Evolutionary conservation across 2,797 vertebrate species (phyloP), one percentile per base, ranked within the genome.

Genomic region (Acipenser oxyrinchus): DNA sequence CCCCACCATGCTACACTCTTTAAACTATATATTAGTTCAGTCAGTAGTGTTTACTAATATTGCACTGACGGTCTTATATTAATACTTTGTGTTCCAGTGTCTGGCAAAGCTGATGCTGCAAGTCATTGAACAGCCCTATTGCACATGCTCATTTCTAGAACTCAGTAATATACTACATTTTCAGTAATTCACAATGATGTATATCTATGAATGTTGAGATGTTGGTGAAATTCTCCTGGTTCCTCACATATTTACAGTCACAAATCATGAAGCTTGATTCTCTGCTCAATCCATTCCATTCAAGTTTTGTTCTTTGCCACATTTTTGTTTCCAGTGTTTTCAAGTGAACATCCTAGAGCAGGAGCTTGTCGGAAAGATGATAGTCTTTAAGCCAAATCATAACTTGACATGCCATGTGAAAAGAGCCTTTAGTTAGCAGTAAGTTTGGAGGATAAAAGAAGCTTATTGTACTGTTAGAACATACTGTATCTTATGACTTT

Each of bases 71-170:
- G 75, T 81, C 76, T 78, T 77, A 75, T 74, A 72, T 79, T 66
- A 75, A 71, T 78, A 74, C 67, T 66, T 65, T 64, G 72, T 64
- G 72, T 73, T 81, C 74, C 84, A 82, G 78, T 81, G 84, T 83
- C 74, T 74, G 77, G 75, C 71, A 73, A 76, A 81, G 69, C 71
- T 67, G 70, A 72, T 76, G 78, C 71, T 75, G 77, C 73, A 78
- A 82, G 79, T 78, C 70, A 77, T 78, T 66, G 80, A 83, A 82
- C 73, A 75, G 73, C 67, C 64, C 84, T 86, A 89, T 88, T 90
- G 86, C 89, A 88, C 89, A 88, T 86, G 81, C 88, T 86, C 79
- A 51, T 75, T 74, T 57, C 74, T 57, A 84, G 75, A 77, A 76
- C 71, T 75, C 72, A 78, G 78, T 79, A 81, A 82, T 75, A 75